These are phyloP conservation scores for Drosophila arizonae DNA, from an alignment of 1,140 invertebrate genomes.

Conservation along the genomic window DNA sequence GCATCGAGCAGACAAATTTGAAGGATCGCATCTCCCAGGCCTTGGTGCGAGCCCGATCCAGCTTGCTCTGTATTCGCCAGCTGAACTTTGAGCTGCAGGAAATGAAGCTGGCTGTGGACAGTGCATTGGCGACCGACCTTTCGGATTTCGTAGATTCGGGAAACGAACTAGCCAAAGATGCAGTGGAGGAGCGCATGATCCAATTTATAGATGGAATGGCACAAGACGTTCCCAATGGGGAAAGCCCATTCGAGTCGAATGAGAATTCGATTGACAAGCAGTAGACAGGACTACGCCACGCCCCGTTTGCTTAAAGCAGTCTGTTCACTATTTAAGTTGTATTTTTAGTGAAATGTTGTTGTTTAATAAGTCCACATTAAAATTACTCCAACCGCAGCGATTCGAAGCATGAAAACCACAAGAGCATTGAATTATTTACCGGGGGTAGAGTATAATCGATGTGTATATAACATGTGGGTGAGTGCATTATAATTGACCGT, in stretches of 20 bases:
- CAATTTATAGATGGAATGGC: not conserved
- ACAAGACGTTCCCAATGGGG: too few species aligned
- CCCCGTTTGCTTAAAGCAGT: too few species aligned
- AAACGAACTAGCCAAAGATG: too few species aligned
- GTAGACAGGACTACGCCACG: too few species aligned
- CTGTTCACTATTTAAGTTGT: not conserved
- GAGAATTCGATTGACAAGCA: too few species aligned
- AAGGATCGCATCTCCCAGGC: conserved; percentile 33
- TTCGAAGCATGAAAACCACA: not conserved
- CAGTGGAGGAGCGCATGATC: not conserved
- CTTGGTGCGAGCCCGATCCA: conserved; percentile 21
- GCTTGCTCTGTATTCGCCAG: conserved; percentile 12
- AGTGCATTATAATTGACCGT: not conserved
- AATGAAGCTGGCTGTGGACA: conserved; percentile 37
- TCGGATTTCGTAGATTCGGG: not conserved
- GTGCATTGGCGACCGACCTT: conserved; percentile 1
- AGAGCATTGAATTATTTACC: not conserved
- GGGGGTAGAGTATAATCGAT: not conserved
- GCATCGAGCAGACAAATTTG: conserved; percentile 37
- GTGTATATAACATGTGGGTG: not conserved
- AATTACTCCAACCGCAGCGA: not conserved
- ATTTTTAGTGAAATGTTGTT: not conserved
- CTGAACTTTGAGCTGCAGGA: conserved; percentile 34
- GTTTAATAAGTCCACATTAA: not conserved
- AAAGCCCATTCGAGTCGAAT: too few species aligned